Conservation (phyloP, 2,113 vertebrate species). For the Mustela nigripes region DNA sequence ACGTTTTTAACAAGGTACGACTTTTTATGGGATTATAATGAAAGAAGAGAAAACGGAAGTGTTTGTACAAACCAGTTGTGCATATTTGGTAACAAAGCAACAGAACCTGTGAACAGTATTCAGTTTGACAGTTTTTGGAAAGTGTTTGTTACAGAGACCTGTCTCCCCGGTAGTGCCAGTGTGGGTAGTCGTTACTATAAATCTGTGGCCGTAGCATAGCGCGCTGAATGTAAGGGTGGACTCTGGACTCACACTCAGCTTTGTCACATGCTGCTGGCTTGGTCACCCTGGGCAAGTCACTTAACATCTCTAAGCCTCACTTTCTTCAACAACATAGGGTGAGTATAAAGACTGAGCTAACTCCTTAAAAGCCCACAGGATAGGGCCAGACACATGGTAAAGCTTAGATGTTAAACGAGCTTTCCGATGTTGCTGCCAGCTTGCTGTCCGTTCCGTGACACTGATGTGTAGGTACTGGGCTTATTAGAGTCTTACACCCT, state of each 20-base stretch:
- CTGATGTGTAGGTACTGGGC: background rate
- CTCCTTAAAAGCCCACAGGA: background rate
- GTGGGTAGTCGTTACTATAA: background rate
- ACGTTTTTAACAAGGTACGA: constrained; percentile 97
- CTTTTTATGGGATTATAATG: constrained; percentile 1
- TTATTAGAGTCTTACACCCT: background rate
- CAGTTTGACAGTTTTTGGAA: constrained; percentile 30
- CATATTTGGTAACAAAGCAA: background rate
- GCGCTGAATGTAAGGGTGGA: background rate
- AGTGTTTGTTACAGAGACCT: constrained; percentile 20
- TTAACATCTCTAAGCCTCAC: background rate
- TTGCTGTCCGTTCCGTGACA: background rate
- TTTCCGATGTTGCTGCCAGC: background rate
- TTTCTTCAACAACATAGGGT: background rate
- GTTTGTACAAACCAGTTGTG: background rate
- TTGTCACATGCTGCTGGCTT: background rate
- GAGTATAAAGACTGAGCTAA: background rate
- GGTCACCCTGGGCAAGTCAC: constrained; percentile 23
- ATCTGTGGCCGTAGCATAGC: background rate
- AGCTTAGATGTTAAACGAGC: background rate
- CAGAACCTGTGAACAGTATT: background rate
- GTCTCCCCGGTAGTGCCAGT: background rate
- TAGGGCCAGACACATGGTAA: background rate
- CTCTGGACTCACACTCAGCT: background rate
- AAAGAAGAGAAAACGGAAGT: background rate